phyloP scores from a whole-genome alignment of 2,797 vertebrate genomes.

The Discoglossus pictus region DNA sequence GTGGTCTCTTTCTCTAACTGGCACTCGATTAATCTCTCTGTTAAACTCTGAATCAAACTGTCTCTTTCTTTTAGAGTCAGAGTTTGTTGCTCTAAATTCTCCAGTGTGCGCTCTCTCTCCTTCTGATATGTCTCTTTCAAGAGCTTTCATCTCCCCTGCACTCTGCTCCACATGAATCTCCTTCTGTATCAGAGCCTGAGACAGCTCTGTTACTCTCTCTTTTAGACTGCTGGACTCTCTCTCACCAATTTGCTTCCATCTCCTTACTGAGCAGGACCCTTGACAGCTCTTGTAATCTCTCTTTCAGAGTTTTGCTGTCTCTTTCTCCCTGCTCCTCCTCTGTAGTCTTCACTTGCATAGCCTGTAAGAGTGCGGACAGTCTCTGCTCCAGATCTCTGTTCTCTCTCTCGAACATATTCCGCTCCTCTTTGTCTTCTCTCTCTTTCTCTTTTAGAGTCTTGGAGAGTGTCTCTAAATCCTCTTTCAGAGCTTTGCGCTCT shows the following conservation, averaged over 20 bases:
- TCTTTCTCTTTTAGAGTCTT: slow-evolving; percentile 5
- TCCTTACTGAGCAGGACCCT: slow-evolving; percentile 4
- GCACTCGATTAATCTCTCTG: slow-evolving; percentile 19
- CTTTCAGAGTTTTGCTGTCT: slow-evolving; percentile 3
- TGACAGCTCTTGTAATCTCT: neutral
- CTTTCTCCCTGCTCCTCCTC: neutral
- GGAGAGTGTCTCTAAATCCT: slow-evolving; percentile 1
- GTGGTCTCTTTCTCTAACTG: slow-evolving; percentile 18
- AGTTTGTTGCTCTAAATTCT: neutral
- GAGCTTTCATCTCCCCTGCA: slow-evolving; percentile 7
- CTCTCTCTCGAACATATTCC: neutral
- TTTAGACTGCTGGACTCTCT: too few relatives aligned
- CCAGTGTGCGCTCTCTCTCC: neutral
- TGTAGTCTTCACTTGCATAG: neutral
- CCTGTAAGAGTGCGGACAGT: neutral
- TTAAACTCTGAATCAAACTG: neutral
- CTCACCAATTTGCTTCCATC: neutral
- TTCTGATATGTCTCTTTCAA: neutral
- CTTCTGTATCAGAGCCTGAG: slow-evolving; percentile 2
- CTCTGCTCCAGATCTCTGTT: slow-evolving; percentile 1
- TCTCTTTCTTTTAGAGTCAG: slow-evolving; percentile 3
- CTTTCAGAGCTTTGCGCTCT: neutral
- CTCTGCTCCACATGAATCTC: neutral
- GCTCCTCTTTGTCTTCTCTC: neutral
- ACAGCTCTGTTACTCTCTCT: slow-evolving; percentile 9